Conservation (phyloP, 1,140 invertebrate genomes). For the Brachionus sp. region DNA sequence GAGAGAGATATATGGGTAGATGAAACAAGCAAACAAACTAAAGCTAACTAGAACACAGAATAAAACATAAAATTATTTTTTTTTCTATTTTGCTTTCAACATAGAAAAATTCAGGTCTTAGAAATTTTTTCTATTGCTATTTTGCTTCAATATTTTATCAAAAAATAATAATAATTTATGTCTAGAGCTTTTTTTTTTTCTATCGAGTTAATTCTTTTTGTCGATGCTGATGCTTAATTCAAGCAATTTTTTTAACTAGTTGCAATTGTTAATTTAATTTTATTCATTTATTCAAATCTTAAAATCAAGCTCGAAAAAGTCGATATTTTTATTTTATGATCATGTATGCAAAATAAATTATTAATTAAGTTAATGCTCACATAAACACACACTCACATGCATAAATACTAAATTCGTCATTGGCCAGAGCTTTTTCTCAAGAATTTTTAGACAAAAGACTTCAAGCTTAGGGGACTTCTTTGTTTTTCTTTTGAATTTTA, state of each 20-base stretch:
- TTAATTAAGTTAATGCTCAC: neutral
- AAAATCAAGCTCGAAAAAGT: slow-evolving; percentile 16
- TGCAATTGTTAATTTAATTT: slow-evolving; percentile 41
- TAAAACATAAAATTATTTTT: slow-evolving; percentile 18
- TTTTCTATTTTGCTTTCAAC: neutral
- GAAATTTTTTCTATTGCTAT: neutral
- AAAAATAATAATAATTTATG: slow-evolving; percentile 38
- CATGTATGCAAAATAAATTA: slow-evolving; percentile 24
- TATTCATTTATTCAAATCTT: slow-evolving; percentile 1
- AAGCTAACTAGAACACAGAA: slow-evolving; percentile 35
- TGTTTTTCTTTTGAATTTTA: neutral
- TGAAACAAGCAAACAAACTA: slow-evolving; percentile 4
- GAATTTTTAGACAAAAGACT: neutral
- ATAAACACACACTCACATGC: neutral
- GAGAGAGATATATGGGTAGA: neutral
- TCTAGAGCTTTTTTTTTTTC: neutral
- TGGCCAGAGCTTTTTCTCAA: neutral
- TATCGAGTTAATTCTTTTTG: slow-evolving; percentile 16
- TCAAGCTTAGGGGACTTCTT: neutral
- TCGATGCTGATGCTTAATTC: slow-evolving; percentile 7
- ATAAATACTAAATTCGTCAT: neutral
- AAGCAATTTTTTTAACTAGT: neutral
- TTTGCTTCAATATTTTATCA: slow-evolving; percentile 14
- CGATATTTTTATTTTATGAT: slow-evolving; percentile 6
- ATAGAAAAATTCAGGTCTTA: slow-evolving; percentile 36